Base-by-base conservation (phyloP, 92 coral and sea anemone genomes). In the Isaurus tuberculatus region DNA sequence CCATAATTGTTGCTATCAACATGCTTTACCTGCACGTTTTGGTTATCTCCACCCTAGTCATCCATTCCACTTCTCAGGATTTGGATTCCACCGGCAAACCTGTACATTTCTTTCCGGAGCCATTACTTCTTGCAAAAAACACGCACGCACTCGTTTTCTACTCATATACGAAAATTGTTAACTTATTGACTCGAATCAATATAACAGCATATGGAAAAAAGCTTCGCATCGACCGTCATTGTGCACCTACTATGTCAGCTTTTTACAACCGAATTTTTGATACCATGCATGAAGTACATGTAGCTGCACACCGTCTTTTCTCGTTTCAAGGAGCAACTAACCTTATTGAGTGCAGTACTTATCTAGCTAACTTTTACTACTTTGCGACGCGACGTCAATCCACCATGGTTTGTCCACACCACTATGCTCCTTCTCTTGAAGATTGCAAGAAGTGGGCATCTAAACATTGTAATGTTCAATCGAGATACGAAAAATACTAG, bases 61-160 rank as follows among this genome's bases (percentile, higher is more conserved):
- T 27, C 3, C 0, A 11, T 11, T 36, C 40, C 31, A 8, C 23
- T 8, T 32, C 63, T 17, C 79, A 46, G 13, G 88, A 75, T 9
- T 74, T 23, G 10, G 83, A 84, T 26, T 53, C 88, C 19, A 61
- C 88, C 2, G 88, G 88, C 8, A 68, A 61, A 16, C 48, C 32
- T 1, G 58, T 74, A 33, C 46, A 23, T 16, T 84, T 60, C 33
- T 84, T 57, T 23, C n/a, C n/a, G n/a, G n/a, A n/a, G n/a, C n/a
- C n/a, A n/a, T n/a, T n/a, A n/a, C n/a, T n/a, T n/a, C n/a, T 84
- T 3, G 73, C 67, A 0, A 84, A 27, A 42, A 75, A 84, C 22
- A 44, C 88, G 1, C 79, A 84, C 14, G 83, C 88, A 13, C 5
- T 84, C 11, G 60, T 73, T 2, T 65, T 65, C 25, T 73, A 84